Evolutionary conservation across 2,797 vertebrate genomes (phyloP).

Genomic region (Sebastes kiyomatsui): DNA sequence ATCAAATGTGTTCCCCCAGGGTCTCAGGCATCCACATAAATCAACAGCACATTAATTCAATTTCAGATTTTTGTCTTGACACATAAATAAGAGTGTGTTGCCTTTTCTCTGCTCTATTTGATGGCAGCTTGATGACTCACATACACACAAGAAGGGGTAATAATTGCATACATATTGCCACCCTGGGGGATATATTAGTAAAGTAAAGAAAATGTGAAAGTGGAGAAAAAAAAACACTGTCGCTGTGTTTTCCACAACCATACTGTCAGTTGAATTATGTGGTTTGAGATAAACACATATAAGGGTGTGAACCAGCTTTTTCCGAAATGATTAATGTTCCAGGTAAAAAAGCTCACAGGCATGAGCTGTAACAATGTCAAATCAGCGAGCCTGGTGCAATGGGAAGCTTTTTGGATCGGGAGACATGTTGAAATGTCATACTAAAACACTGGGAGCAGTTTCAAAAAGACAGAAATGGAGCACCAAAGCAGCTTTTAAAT

Average conservation of each 20-base stretch:
- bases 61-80: conserved; percentile 67
- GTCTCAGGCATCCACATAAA: conserved; percentile 67
- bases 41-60: conserved; percentile 75
- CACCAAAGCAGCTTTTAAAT: not conserved
- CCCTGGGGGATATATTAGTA: conserved; percentile 34
- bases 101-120: conserved; percentile 48
- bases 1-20: conserved; percentile 63
- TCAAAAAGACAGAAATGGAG: conserved; percentile 10
- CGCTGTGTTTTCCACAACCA: conserved; percentile 1
- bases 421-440: conserved; percentile 33
- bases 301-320: conserved; percentile 1
- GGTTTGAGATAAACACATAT: conserved; percentile 24
- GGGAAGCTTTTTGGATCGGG: conserved; percentile 6
- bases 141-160: conserved; percentile 30
- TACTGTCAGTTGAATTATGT: conserved; percentile 19
- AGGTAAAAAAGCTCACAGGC: conserved; percentile 12
- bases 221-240: conserved; percentile 1
- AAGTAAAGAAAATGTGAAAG: conserved; percentile 39
- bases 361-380: conserved; percentile 16
- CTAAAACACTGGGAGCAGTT: conserved; percentile 12
- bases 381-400: not conserved
- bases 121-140: conserved; percentile 61
- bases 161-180: conserved; percentile 63
- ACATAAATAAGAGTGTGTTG: conserved; percentile 64
- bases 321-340: conserved; percentile 35